A percentile compares a stretch with the other conserved stretches of the same genome.
phyloP scores from a whole-genome alignment of 2,888 invertebrate species.

The Strigamia transsilvanica region DNA sequence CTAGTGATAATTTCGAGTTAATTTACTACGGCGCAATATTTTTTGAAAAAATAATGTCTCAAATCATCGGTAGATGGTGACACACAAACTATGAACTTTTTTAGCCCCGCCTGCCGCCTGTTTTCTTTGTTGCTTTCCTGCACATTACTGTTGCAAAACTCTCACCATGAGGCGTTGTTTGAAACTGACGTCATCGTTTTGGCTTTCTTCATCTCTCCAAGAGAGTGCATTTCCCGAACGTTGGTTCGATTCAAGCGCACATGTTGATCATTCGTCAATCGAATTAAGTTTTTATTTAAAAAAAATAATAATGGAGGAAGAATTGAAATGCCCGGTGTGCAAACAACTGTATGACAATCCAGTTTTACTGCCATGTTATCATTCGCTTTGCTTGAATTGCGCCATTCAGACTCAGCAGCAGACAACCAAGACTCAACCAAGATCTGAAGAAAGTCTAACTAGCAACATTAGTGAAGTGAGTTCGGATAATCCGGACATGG shows the following conservation, averaged over 20 bases:
- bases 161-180: too few relatives aligned
- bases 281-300: background rate
- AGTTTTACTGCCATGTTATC: slow-evolving; percentile 91
- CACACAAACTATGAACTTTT: too few relatives aligned
- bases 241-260: background rate
- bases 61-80: too few relatives aligned
- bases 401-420: slow-evolving; percentile 85
- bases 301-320: slow-evolving; percentile 88
- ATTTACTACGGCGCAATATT: too few relatives aligned
- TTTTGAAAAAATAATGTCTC: too few relatives aligned
- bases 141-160: too few relatives aligned
- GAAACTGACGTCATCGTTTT: too few relatives aligned
- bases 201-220: too few relatives aligned
- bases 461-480: slow-evolving; percentile 64
- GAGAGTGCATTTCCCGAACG: too few relatives aligned
- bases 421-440: slow-evolving; percentile 60
- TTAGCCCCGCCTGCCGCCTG: too few relatives aligned
- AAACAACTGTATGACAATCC: slow-evolving; percentile 93
- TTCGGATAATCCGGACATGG: slow-evolving; percentile 79
- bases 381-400: slow-evolving; percentile 91
- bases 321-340: slow-evolving; percentile 93
- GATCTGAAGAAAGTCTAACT: slow-evolving; percentile 55
- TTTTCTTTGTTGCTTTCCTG: too few relatives aligned
- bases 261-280: background rate
- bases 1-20: too few relatives aligned